Percentiles rank a stretch among this genome's conserved stretches.
phyloP scores from a whole-genome alignment of 37 sponge, comb jelly and placozoan genomes.

The Hormiphora californensis region DNA sequence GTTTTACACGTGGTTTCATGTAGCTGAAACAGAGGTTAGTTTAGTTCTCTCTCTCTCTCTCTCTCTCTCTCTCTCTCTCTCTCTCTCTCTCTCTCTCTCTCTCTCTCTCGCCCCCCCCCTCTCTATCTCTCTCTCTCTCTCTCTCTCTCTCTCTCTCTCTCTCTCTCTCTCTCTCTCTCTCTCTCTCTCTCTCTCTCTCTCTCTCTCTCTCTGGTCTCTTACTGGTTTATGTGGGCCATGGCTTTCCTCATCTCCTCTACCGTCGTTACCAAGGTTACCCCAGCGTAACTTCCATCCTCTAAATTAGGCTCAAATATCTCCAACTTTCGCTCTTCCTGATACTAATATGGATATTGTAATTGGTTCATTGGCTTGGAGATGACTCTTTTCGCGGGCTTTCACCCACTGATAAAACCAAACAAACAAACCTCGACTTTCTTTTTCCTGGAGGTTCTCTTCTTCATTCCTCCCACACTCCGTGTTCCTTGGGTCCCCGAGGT shows the following conservation, averaged over 20 bases:
- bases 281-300: background rate
- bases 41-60: background rate
- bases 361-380: no score
- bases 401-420: no score
- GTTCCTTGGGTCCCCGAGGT: background rate
- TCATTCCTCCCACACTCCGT: no score
- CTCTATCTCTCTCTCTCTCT: background rate
- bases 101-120: background rate
- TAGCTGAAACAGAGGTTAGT: background rate
- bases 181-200: background rate
- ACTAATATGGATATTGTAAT: no score
- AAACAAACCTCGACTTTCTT: no score
- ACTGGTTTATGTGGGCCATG: background rate
- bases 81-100: background rate
- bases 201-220: background rate
- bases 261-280: background rate
- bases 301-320: background rate
- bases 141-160: background rate
- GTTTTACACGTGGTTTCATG: slow-evolving; percentile 2
- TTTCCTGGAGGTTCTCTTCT: no score
- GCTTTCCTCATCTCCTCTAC: background rate
- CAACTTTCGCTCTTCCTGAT: background rate
- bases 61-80: background rate
- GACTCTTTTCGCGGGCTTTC: no score
- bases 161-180: background rate